Conservation (phyloP, 2,113 vertebrate genomes). For the Marcusenius ussheri region DNA sequence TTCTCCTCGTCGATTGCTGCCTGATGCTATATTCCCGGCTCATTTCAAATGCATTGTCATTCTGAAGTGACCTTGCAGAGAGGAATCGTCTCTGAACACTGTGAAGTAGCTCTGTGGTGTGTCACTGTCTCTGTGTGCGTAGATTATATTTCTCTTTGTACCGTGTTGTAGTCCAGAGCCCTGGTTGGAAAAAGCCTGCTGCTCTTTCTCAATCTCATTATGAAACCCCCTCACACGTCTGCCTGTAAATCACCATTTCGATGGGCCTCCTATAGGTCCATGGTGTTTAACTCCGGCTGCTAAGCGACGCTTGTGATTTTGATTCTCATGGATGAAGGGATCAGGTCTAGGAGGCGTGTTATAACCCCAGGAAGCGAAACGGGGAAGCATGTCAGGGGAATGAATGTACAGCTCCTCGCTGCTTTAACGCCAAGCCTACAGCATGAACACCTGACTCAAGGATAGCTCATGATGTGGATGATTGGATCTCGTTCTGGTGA, state of each 20-base stretch:
- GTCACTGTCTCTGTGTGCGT: neutral
- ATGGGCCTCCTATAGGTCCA: constrained; percentile 7
- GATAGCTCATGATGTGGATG: neutral
- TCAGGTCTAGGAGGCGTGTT: constrained; percentile 4
- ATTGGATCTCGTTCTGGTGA: neutral
- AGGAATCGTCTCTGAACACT: neutral
- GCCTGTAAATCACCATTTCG: constrained; percentile 30
- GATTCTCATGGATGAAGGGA: constrained; percentile 4
- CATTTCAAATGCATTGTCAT: constrained; percentile 19
- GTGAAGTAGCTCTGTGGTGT: neutral
- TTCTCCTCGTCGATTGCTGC: neutral
- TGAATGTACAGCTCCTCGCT: neutral
- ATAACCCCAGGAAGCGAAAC: constrained; percentile 20
- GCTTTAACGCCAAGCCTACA: neutral
- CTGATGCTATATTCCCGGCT: constrained; percentile 3
- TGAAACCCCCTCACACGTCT: neutral
- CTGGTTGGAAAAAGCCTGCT: neutral
- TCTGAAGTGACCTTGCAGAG: neutral
- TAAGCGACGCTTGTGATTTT: constrained; percentile 6
- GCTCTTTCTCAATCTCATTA: neutral
- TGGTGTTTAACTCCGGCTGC: neutral
- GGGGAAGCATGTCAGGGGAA: neutral
- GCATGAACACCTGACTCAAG: neutral
- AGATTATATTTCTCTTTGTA: neutral
- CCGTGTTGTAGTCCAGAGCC: neutral